Evolutionary conservation across 2,888 invertebrate species (phyloP), one percentile per base, ranked within the genome.

Genomic region (Mechanitis messenoides): DNA sequence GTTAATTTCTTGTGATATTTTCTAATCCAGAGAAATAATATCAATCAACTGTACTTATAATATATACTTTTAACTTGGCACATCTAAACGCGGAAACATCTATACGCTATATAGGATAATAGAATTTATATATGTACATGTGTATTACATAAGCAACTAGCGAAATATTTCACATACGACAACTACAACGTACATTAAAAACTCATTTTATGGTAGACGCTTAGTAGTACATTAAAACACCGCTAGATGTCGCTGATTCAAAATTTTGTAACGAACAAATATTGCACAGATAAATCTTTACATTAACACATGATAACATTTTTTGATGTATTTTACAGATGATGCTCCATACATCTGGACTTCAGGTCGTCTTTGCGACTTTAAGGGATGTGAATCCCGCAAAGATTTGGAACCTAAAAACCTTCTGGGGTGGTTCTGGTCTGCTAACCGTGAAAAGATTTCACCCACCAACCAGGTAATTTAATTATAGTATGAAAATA

Each of bases 321-420:
- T 50, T 55, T 56, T n/a, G 20, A 45, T 57, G 3, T 55, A 42
- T 4, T 46, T 85, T 81, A 45, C 83, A 95, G 95, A 96, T 72
- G 95, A 96, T 81, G 95, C 96, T 55, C 96, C 96, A 3, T 97
- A 96, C 91, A 97, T 97, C 78, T 97, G 97, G 97, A 97, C 97
- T 12, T 95, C 96, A 4, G 97, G 97, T 59, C 94, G 97, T 72
- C 92, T 97, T 63, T 97, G 97, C 79, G 97, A 97, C 91, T 97
- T 97, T 92, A 96, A 96, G 80, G 97, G 97, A 64, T 97, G 97
- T 84, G 96, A 96, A 81, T 93, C 94, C 71, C 94, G 97, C 69
- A 92, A 92, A 64, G 97, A 97, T 79, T 91, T 97, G 69, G 96
- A 96, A 81, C 97, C 97, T 67, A 96, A 96, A 86, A 93, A 92